Conservation (phyloP, 2,797 vertebrate genomes). For the Australoheros facetus region DNA sequence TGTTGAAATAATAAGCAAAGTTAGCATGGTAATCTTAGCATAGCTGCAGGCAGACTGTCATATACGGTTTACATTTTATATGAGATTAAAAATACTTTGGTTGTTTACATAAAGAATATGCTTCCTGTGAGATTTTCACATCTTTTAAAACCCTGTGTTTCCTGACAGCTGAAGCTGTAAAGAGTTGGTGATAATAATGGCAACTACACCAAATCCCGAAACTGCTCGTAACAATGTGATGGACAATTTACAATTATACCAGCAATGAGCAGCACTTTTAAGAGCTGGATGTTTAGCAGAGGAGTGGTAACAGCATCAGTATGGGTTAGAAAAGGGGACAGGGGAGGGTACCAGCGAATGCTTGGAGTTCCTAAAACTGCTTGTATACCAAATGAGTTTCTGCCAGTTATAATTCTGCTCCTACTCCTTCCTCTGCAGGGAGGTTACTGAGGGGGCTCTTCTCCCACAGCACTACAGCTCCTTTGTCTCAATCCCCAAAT, state of each 20-base stretch:
- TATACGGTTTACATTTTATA: not conserved
- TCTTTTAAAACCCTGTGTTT: not conserved
- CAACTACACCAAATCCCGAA: not conserved
- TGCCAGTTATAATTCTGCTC: not conserved
- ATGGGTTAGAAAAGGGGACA: not conserved
- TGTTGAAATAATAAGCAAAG: not conserved
- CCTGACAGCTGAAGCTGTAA: not conserved
- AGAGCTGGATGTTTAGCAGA: not conserved
- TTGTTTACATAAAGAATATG: not conserved
- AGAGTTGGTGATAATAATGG: not conserved
- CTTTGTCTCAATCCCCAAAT: conserved; percentile 31
- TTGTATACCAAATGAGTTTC: not conserved
- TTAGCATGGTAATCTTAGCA: not conserved
- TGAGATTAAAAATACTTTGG: not conserved
- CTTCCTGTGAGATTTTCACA: not conserved
- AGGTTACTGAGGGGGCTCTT: not conserved
- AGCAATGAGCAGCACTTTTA: not conserved
- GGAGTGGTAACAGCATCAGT: no score
- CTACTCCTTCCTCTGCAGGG: not conserved
- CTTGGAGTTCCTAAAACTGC: not conserved
- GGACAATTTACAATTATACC: not conserved
- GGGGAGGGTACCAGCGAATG: not conserved
- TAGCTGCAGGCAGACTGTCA: not conserved
- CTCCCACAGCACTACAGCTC: not conserved
- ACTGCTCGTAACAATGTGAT: no score